These are phyloP conservation scores for Oryctes rhinoceros DNA, from an alignment of 1,140 invertebrate species.

Conservation along the genomic window DNA sequence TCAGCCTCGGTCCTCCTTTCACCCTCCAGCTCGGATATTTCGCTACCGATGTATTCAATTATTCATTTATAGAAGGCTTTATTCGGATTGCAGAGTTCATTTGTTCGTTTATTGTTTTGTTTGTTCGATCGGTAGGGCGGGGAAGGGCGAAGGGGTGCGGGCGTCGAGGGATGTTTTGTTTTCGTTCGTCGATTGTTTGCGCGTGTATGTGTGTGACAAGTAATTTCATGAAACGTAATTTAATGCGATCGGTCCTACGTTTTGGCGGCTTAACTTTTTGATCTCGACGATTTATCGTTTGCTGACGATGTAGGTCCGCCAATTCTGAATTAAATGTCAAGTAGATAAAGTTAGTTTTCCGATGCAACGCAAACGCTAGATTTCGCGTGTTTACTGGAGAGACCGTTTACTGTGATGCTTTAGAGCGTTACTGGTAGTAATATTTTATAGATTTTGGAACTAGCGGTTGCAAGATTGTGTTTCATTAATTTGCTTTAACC, in stretches of 20 bases:
- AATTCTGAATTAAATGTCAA: constrained; percentile 10
- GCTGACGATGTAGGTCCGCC: constrained; percentile 12
- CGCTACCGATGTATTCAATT: constrained; percentile 14
- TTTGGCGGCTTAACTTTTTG: constrained; percentile 30
- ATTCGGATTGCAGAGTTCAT: constrained; percentile 25
- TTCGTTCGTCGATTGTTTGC: constrained; percentile 24
- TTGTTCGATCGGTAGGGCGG: not conserved
- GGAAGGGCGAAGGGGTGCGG: not conserved
- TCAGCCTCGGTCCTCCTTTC: not conserved
- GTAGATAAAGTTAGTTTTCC: constrained; percentile 24
- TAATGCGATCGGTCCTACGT: constrained; percentile 30
- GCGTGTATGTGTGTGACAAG: constrained; percentile 31
- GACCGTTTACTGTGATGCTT: too few relatives aligned
- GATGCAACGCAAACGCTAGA: not conserved
- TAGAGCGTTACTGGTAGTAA: too few relatives aligned
- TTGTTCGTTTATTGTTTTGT: constrained; percentile 27
- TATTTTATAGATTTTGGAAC: too few relatives aligned
- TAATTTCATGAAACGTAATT: constrained; percentile 37
- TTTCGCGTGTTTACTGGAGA: not conserved
- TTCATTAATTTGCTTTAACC: too few relatives aligned
- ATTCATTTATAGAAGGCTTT: constrained; percentile 30
- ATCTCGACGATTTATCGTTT: constrained; percentile 26
- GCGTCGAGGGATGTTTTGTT: not conserved
- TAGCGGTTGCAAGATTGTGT: too few relatives aligned
- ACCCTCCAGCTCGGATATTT: not conserved